Percentiles rank a stretch among this genome's conserved stretches.
Conservation (phyloP, 2,113 vertebrate genomes). For the Laticauda laticaudata region DNA sequence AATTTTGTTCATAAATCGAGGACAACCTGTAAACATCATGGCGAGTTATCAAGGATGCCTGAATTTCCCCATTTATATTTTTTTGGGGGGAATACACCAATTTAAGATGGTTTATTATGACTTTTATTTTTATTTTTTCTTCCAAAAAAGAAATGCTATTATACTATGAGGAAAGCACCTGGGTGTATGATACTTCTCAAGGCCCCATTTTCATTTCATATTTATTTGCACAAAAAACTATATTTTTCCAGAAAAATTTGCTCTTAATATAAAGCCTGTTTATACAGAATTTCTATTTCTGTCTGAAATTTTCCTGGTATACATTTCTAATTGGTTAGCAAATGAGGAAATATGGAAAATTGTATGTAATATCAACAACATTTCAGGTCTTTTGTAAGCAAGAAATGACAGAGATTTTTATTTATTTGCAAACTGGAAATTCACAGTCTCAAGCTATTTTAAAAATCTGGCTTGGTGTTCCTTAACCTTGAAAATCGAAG, state of each 20-base stretch:
- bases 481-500: background rate
- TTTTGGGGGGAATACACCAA: background rate
- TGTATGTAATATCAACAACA: background rate
- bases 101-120: background rate
- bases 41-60: background rate
- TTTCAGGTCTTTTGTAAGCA: background rate
- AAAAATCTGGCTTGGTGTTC: background rate
- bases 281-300: background rate
- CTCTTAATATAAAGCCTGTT: background rate
- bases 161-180: background rate
- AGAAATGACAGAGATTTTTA: background rate
- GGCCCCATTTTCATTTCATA: background rate
- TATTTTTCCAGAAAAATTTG: background rate
- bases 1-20: background rate
- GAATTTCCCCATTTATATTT: background rate
- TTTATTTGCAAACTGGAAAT: background rate
- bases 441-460: background rate
- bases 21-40: background rate
- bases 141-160: background rate
- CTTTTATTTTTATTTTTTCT: background rate
- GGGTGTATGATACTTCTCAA: background rate
- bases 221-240: background rate
- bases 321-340: background rate
- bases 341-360: background rate
- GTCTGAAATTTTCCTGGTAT: background rate